Evolutionary conservation across 2,888 invertebrate genomes (phyloP), one percentile per base, ranked within the genome.

Genomic region (Alloscopus bannaensis): DNA sequence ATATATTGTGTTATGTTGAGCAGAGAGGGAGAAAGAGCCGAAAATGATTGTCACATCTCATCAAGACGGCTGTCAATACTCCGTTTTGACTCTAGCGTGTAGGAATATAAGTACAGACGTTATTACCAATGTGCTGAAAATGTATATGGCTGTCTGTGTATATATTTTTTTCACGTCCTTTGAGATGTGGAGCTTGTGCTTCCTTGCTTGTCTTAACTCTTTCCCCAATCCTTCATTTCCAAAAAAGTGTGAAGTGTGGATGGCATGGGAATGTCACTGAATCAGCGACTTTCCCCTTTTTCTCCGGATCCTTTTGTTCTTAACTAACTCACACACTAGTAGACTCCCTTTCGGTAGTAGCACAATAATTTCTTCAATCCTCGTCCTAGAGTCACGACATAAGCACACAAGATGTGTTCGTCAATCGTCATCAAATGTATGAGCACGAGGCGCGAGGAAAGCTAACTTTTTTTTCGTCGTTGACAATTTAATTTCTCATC

Each of bases 401-500:
- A 13, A 36, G 13, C 36, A 8, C 8, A 36, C 6, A 13, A 36
- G 6, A 36, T 36, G 13, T 36, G 13, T 36, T 8, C 13, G 13
- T 36, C 6, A 36, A 13, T 36, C 36, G 8, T 8, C 6, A 13
- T 6, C 6, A 36, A 45, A 45, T 16, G 45, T 45, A 4, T 4
- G 45, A n/a, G 36, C 13, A 36, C 36, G 2, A 47, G 24, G 36
- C 64, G 40, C 1, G 26, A 45, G 47, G n/a, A 18, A 28, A 66
- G 45, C 18, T 45, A 26, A 42, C 45, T 29, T 52, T 66, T 42
- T 68, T 55, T 31, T 52, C 45, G 29, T 45, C 47, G 71, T 60
- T 71, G 71, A 60, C 71, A 71, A 71, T 71, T 71, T 71, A 71
- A 71, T 71, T 71, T 71, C 71, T 50, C 71, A 60, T 71, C 31